Conservation (phyloP, 2,113 vertebrate genomes). For the Apodemus speciosus region DNA sequence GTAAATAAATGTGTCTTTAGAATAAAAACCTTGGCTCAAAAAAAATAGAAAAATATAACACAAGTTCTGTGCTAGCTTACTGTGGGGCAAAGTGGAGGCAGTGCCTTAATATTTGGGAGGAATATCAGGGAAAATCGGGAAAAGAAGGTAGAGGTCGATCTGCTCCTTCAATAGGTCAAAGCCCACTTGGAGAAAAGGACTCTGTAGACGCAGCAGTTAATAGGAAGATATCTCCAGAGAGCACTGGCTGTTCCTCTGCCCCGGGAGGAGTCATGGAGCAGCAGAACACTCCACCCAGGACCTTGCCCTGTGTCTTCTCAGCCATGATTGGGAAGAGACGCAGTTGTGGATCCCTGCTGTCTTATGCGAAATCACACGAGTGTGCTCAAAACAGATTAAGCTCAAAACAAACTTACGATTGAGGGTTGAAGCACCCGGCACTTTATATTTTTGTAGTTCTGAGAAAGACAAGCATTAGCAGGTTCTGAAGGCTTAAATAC, state of each 20-base stretch:
- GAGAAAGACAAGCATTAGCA: neutral
- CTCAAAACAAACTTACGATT: neutral
- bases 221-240: neutral
- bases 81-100: neutral
- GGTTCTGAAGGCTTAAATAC: neutral
- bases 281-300: neutral
- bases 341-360: neutral
- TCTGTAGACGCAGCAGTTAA: neutral
- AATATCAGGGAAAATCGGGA: neutral
- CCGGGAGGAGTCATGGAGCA: neutral
- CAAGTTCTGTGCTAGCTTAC: neutral
- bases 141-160: neutral
- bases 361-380: neutral
- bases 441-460: neutral
- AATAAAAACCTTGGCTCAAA: neutral
- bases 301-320: neutral
- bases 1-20: neutral
- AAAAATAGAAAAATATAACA: neutral
- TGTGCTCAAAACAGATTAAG: neutral
- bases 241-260: rapidly evolving
- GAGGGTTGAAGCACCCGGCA: neutral
- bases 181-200: neutral
- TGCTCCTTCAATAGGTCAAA: neutral
- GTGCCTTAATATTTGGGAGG: neutral
- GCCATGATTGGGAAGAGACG: neutral